Base-by-base conservation (phyloP, 2,113 vertebrate genomes). In the Psettodes erumei region DNA sequence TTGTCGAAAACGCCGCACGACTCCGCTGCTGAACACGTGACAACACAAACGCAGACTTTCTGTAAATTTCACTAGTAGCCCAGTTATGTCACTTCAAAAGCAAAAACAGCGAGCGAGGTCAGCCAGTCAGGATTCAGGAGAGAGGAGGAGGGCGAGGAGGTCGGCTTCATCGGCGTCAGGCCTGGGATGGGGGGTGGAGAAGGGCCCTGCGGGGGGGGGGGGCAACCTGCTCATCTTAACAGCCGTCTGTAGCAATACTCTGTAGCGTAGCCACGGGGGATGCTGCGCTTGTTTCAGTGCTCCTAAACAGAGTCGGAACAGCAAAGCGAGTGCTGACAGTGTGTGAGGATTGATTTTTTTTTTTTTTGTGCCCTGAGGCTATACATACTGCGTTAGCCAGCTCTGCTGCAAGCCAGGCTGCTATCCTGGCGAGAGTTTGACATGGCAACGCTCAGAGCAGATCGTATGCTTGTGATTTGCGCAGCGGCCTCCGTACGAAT, bases 191-290 rank as follows among this genome's bases (percentile, higher is more conserved):
- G n/a, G n/a, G n/a, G n/a, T n/a, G n/a, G n/a, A n/a, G n/a, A n/a
- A n/a, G n/a, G n/a, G n/a, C n/a, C n/a, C n/a, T n/a, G n/a, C n/a
- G n/a, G n/a, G n/a, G n/a, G n/a, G n/a, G n/a, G n/a, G 65, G 11
- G 53, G 77, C 71, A 75, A 82, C 71, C 55, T 77, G 56, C 43
- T 75, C 65, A 51, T 62, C 42, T 69, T 7, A 63, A 79, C 70
- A 69, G 64, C 48, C 79, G 80, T 81, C 58, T 84, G 66, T 66
- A 84, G 82, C 78, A 71, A 74, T 71, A 79, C 61, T 66, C 21
- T 65, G 45, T 16, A 66, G 55, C 50, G 33, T 1, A 42, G 42
- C 69, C 11, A 30, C 65, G 47, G 28, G 69, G 33, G 63, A 79
- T 38, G 37, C 47, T 65, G 56, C 40, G 61, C 33, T 64, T 79